Percentiles rank a stretch among this genome's conserved stretches.
Conservation (phyloP, 2,113 vertebrate genomes). For the western clawed frog (Xenopus tropicalis) region DNA sequence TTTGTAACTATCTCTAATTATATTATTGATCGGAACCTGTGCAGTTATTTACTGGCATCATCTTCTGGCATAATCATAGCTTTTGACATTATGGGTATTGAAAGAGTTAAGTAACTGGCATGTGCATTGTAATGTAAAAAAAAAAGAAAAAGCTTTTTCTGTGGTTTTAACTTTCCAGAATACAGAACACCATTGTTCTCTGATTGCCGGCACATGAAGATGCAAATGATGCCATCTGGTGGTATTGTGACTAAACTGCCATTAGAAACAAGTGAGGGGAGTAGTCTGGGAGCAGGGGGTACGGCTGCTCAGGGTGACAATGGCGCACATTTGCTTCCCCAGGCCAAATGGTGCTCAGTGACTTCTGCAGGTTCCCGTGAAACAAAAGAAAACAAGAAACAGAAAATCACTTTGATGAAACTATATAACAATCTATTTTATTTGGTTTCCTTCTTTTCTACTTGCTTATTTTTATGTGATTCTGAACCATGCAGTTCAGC, state of each 20-base stretch:
- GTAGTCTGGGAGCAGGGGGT: too few species aligned
- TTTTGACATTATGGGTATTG: neutral
- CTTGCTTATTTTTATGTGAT: too few species aligned
- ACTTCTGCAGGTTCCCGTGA: too few species aligned
- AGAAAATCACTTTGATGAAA: too few species aligned
- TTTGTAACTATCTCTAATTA: neutral
- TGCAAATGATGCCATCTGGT: slow-evolving; percentile 28
- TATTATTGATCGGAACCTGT: slow-evolving; percentile 2
- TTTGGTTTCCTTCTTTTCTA: too few species aligned
- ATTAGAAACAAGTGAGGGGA: neutral
- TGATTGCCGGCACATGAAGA: neutral
- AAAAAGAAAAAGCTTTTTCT: neutral
- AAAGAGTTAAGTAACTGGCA: slow-evolving; percentile 23
- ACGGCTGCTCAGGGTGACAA: too few species aligned
- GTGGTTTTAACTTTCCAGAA: slow-evolving; percentile 30
- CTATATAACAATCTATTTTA: too few species aligned
- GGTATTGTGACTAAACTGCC: neutral
- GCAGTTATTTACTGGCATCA: too few species aligned
- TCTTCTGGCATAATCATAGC: slow-evolving; percentile 3
- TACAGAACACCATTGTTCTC: slow-evolving; percentile 36
- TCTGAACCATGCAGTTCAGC: too few species aligned
- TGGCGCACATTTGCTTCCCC: too few species aligned
- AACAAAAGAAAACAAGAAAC: too few species aligned
- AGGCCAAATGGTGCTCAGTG: too few species aligned
- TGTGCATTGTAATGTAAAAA: slow-evolving; percentile 33